Conservation (phyloP, 2,888 invertebrate species). For the Phyllotreta striolata region DNA sequence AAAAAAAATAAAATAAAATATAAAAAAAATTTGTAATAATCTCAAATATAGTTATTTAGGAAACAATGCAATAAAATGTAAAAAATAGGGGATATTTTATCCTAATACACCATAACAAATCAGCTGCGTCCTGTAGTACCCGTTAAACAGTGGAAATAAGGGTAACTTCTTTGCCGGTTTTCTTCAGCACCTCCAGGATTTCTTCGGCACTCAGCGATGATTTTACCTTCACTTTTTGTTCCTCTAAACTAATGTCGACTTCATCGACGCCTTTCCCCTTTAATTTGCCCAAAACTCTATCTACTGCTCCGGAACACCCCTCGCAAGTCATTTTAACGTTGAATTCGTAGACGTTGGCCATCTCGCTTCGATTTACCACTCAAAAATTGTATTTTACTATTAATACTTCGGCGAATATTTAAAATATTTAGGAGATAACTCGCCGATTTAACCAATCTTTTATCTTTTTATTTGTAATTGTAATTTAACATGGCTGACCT, state of each 20-base stretch:
- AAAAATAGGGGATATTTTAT: too few species aligned
- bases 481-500: too few species aligned
- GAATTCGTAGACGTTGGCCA: constrained; percentile 71
- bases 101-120: background rate
- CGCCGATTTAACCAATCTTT: too few species aligned
- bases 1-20: too few species aligned
- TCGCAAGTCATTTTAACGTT: constrained; percentile 94
- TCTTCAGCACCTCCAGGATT: constrained; percentile 76
- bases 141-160: constrained; percentile 60
- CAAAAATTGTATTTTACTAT: too few species aligned
- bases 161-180: constrained; percentile 78
- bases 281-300: constrained; percentile 82
- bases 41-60: background rate
- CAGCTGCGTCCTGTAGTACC: constrained; percentile 3
- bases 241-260: constrained; percentile 72
- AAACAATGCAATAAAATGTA: background rate
- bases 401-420: too few species aligned
- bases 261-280: constrained; percentile 75
- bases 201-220: constrained; percentile 72
- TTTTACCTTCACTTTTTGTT: constrained; percentile 75
- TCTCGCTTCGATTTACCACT: background rate
- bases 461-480: too few species aligned
- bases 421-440: too few species aligned
- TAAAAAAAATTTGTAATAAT: background rate
- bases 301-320: constrained; percentile 89